Conservation (phyloP, 2,113 vertebrate species). For the Aptenodytes forsteri region DNA sequence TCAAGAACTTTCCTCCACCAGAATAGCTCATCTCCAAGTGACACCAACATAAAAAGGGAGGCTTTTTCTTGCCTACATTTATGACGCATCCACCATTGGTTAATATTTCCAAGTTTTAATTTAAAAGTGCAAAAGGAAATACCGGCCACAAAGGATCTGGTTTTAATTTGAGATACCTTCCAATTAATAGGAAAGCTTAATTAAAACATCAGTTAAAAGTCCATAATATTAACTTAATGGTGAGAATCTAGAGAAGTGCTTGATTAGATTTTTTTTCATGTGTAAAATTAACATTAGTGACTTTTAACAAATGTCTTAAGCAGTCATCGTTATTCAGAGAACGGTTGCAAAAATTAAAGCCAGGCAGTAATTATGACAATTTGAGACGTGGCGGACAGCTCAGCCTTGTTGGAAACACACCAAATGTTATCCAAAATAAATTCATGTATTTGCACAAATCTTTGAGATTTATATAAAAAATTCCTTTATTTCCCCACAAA, state of each 20-base stretch:
- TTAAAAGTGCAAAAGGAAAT: slow-evolving; percentile 63
- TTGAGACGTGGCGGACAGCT: not conserved
- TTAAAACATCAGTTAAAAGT: slow-evolving; percentile 69
- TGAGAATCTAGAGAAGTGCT: slow-evolving; percentile 27
- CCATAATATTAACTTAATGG: slow-evolving; percentile 63
- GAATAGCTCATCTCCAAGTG: not conserved
- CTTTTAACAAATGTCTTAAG: slow-evolving; percentile 15
- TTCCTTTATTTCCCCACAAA: not conserved
- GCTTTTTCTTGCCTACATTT: not conserved
- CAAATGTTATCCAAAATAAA: not conserved
- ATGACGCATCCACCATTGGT: not conserved
- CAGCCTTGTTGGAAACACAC: not conserved
- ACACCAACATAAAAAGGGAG: not conserved
- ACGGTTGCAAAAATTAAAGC: not conserved
- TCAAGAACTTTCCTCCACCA: not conserved
- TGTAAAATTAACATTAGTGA: slow-evolving; percentile 51
- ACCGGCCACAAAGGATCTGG: slow-evolving; percentile 40
- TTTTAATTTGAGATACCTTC: slow-evolving; percentile 61
- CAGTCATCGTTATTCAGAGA: not conserved
- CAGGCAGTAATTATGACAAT: not conserved
- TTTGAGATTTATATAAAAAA: not conserved
- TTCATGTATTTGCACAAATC: not conserved
- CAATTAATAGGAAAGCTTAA: slow-evolving; percentile 62
- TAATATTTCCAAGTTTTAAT: slow-evolving; percentile 57
- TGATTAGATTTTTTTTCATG: slow-evolving; percentile 16